phyloP scores from a whole-genome alignment of 2,797 vertebrate genomes.

The Miichthys miiuy region DNA sequence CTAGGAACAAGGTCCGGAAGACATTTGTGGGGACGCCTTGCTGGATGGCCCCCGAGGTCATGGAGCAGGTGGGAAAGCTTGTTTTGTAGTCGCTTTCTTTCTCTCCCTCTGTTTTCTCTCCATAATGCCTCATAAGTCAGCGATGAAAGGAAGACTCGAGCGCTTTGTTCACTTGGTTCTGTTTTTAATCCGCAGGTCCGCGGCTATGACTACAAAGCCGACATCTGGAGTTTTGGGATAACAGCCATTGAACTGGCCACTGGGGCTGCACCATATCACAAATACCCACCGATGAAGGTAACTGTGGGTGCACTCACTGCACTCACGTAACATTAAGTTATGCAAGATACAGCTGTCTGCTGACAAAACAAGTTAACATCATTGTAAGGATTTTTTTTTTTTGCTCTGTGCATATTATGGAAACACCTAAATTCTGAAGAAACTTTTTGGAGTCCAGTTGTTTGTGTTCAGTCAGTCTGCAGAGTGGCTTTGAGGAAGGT shows the following conservation, averaged over 20 bases:
- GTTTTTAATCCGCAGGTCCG: constrained; percentile 86
- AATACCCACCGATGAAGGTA: constrained; percentile 97
- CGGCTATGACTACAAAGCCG: constrained; percentile 97
- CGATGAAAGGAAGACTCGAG: accelerated
- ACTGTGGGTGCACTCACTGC: not conserved
- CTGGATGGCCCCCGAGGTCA: constrained; percentile 98
- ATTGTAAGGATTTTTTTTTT: no score
- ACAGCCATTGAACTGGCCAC: constrained; percentile 97
- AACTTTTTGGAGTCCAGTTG: not conserved
- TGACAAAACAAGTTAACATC: no score
- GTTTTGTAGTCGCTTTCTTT: not conserved
- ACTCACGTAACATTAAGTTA: not conserved
- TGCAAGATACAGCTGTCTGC: not conserved
- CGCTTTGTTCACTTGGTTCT: not conserved
- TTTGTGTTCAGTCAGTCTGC: not conserved
- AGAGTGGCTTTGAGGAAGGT: not conserved
- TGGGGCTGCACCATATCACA: constrained; percentile 95
- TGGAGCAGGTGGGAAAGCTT: constrained; percentile 91
- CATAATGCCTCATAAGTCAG: not conserved
- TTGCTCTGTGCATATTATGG: not conserved
- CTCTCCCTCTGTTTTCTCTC: not conserved
- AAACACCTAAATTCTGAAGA: not conserved
- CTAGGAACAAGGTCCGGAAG: constrained; percentile 96
- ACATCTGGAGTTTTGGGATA: constrained; percentile 98
- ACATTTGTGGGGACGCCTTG: constrained; percentile 97